Evolutionary conservation across 2,888 invertebrate genomes (phyloP).

Genomic region (Cheilosia vulpina): DNA sequence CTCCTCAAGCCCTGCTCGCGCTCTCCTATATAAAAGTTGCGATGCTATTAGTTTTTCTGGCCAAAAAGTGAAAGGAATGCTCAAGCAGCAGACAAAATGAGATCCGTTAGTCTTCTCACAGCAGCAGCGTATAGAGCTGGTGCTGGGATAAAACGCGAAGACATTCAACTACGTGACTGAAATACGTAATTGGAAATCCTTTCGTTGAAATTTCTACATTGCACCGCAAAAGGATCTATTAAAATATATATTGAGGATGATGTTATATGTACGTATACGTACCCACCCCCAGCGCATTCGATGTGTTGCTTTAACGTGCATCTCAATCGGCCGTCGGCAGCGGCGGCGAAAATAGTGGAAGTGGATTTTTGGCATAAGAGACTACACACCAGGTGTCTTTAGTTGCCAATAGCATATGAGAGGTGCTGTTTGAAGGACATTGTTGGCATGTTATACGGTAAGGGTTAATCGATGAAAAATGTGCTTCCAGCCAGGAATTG

Average conservation of each 20-base stretch:
- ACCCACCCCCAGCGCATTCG: not conserved
- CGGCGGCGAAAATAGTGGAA: constrained; percentile 55
- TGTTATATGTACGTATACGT: not conserved
- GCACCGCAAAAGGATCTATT: constrained; percentile 49
- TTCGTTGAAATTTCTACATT: constrained; percentile 50
- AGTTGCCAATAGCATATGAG: constrained; percentile 15
- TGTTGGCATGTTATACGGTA: constrained; percentile 25
- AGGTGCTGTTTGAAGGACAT: constrained; percentile 34
- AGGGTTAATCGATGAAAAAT: constrained; percentile 63
- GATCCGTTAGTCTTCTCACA: constrained; percentile 41
- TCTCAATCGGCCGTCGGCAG: constrained; percentile 38
- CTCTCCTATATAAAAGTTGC: not conserved
- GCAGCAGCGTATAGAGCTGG: not conserved
- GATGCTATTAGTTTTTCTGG: constrained; percentile 45
- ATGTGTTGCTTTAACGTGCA: constrained; percentile 11
- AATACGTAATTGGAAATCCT: constrained; percentile 71
- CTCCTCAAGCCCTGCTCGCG: not conserved
- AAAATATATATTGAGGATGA: constrained; percentile 25
- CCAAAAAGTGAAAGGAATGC: constrained; percentile 73
- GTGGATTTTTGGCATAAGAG: constrained; percentile 38
- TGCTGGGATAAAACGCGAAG: constrained; percentile 51
- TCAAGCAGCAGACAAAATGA: constrained; percentile 71
- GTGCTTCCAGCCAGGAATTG: constrained; percentile 38
- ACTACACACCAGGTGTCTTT: constrained; percentile 50
- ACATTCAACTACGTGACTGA: constrained; percentile 71